Evolutionary conservation across 2,113 vertebrate genomes (phyloP), one percentile per base, ranked within the genome.

Genomic region (Tapirus terrestris): DNA sequence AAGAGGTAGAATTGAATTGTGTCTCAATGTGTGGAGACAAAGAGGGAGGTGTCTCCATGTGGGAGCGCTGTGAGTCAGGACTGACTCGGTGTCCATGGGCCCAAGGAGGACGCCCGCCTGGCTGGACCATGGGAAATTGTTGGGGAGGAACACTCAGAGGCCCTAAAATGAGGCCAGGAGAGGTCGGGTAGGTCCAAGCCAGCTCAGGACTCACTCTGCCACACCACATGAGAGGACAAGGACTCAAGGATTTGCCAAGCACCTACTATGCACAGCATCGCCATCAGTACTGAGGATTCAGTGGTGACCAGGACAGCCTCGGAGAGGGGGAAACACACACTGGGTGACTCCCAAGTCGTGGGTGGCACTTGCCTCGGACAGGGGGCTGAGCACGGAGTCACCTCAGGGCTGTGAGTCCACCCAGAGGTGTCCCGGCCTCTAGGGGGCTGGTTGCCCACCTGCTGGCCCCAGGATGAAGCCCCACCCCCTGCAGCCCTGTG

Each of bases 371-470:
- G 16, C 36, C 23, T 36, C 45, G 5, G 31, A 70, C 6, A 9
- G 8, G 8, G n/a, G 27, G 10, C 14, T 2, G 36, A 5, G 4
- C 21, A 45, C 1, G 3, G 83, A 31, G 45, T 11, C 1, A 0
- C 9, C 51, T 31, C 33, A 61, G 13, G 56, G 20, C 31, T 21
- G 0, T 88, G 65, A 25, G 27, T 39, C 43, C 36, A 5, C 13
- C 10, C 25, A 21, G 25, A 18, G 7, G 5, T 43, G 25, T 29
- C 33, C 29, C 5, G 3, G 58, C 36, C 63, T 80, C 68, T 60
- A 14, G n/a, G 21, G 10, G 17, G 10, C 45, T 63, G 36, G n/a
- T 3, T 8, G 14, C 16, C 31, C 39, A 39, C 17, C 10, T 0
- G 45, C 6, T 10, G 5, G 27, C 61, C 31, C 31, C 33, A 73